phyloP scores from a whole-genome alignment of 2,797 vertebrate genomes.

The Melanotaenia boesemani region DNA sequence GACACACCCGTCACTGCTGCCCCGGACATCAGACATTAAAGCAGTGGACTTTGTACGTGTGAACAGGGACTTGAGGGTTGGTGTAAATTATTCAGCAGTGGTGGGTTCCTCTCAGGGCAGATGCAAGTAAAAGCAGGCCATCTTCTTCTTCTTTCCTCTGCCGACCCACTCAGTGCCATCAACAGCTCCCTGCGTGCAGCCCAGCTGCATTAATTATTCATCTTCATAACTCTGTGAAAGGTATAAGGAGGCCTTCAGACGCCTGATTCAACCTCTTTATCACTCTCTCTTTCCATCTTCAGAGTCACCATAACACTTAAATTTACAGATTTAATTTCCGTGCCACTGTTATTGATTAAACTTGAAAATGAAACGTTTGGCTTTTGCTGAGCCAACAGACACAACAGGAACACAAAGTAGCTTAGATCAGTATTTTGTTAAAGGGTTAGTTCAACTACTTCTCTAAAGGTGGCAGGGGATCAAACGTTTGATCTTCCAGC shows the following conservation, averaged over 20 bases:
- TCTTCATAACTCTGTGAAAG: conserved; percentile 47
- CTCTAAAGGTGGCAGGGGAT: not conserved
- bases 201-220: conserved; percentile 73
- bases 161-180: conserved; percentile 62
- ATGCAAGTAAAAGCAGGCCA: conserved; percentile 60
- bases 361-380: not conserved
- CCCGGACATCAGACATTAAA: conserved; percentile 31
- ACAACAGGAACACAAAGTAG: not conserved
- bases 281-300: not conserved
- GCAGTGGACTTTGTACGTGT: conserved; percentile 25
- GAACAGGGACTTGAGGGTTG: conserved; percentile 25
- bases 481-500: not conserved
- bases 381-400: not conserved
- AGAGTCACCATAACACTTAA: conserved; percentile 8
- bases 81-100: conserved; percentile 77
- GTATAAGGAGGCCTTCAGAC: conserved; percentile 34
- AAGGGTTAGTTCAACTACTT: not conserved
- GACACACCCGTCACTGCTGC: conserved; percentile 26
- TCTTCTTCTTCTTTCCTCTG: conserved; percentile 39
- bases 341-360: not conserved
- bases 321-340: conserved; percentile 20
- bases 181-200: conserved; percentile 55
- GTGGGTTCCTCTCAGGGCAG: conserved; percentile 53
- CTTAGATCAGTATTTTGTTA: not conserved
- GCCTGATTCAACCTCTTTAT: conserved; percentile 39